These are phyloP conservation scores for Drosophila pseudoobscura DNA, from an alignment of 1,140 invertebrate species.

Conservation along the genomic window DNA sequence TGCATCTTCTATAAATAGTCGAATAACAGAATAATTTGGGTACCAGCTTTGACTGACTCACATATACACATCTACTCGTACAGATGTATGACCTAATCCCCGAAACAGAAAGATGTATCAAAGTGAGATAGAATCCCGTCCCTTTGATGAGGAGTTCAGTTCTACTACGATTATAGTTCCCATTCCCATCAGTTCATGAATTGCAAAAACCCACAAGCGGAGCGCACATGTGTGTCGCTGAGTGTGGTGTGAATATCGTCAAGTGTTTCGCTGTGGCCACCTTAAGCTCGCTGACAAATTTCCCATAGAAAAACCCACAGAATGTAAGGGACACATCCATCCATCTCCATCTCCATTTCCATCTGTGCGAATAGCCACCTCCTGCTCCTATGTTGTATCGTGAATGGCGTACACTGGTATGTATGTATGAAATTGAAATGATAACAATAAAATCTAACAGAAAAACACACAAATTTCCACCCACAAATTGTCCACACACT, in stretches of 20 bases:
- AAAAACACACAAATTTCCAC: constrained; percentile 48
- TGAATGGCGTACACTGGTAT: constrained; percentile 3
- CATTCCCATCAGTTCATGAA: not conserved
- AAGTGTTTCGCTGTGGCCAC: constrained; percentile 21
- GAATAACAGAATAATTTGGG: no score
- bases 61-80: no score
- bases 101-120: no score
- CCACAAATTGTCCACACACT: constrained; percentile 63
- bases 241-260: constrained; percentile 15
- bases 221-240: constrained; percentile 3
- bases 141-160: no score
- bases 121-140: no score
- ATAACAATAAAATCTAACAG: constrained; percentile 66
- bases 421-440: constrained; percentile 51
- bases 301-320: not conserved
- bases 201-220: not conserved
- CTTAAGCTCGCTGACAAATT: constrained; percentile 50
- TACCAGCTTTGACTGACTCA: no score
- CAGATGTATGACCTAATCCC: no score
- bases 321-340: not conserved
- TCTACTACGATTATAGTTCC: not conserved
- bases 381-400: constrained; percentile 25
- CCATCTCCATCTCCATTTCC: not conserved
- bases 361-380: not conserved
- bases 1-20: no score